phyloP scores from a whole-genome alignment of 2,797 vertebrate species.

The Florisuga fusca region DNA sequence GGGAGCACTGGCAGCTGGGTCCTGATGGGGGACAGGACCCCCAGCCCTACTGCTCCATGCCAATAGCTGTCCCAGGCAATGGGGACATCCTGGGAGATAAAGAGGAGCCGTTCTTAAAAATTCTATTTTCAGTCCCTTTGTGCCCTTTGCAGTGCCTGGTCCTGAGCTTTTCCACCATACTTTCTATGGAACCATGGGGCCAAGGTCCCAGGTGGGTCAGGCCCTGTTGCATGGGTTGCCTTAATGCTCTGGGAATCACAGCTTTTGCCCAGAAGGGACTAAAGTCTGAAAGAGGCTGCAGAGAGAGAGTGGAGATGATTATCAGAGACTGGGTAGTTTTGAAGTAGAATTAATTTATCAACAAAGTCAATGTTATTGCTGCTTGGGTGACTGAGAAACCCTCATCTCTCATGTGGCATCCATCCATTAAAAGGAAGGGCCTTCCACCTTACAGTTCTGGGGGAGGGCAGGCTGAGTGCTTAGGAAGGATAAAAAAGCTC shows the following conservation, averaged over 20 bases:
- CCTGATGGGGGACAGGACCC: not conserved
- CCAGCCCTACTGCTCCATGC: fast-evolving
- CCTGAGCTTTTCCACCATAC: not conserved
- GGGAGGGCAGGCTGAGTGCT: not conserved
- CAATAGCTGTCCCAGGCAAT: not conserved
- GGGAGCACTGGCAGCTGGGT: not conserved
- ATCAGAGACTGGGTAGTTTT: not conserved
- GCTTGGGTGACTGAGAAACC: not conserved
- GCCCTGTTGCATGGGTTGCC: not conserved
- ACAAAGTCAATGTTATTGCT: not conserved
- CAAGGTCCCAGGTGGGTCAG: not conserved
- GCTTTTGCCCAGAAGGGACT: not conserved
- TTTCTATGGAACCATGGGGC: not conserved
- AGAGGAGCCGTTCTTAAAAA: not conserved
- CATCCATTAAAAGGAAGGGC: not conserved
- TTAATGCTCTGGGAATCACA: not conserved
- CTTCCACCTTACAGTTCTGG: not conserved
- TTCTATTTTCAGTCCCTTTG: not conserved
- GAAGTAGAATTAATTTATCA: not conserved
- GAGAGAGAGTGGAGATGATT: not conserved
- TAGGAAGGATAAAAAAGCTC: not conserved
- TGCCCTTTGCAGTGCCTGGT: not conserved
- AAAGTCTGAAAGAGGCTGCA: not conserved
- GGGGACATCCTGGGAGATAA: not conserved
- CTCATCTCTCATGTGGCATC: not conserved